Percentiles rank a stretch among this genome's conserved stretches.
These are phyloP conservation scores for Eubasilissa splendida DNA, from an alignment of 2,888 invertebrate genomes.

Conservation along the genomic window DNA sequence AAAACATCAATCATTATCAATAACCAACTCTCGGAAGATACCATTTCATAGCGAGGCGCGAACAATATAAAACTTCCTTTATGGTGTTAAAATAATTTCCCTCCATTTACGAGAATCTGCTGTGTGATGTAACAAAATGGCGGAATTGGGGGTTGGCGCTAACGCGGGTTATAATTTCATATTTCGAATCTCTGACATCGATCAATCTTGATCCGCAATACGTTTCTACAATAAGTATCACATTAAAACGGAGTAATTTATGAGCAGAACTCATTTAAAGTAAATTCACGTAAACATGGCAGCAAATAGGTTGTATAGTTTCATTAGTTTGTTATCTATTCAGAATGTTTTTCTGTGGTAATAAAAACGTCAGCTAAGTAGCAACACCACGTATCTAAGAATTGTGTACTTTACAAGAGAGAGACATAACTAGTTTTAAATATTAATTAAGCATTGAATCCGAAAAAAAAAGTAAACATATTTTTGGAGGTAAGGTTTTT, in stretches of 20 bases:
- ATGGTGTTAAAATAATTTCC: conserved; percentile 31
- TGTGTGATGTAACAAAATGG: conserved; percentile 3
- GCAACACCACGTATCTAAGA: too few species aligned
- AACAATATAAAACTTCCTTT: conserved; percentile 36
- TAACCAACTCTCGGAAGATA: not conserved
- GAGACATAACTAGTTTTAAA: too few species aligned
- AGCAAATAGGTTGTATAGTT: too few species aligned
- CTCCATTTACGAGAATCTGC: conserved; percentile 3
- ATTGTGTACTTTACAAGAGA: too few species aligned
- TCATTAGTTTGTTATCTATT: too few species aligned
- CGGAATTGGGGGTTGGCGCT: not conserved
- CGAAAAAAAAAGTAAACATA: too few species aligned
- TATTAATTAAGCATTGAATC: too few species aligned
- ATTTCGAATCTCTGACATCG: not conserved
- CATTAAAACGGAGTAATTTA: not conserved
- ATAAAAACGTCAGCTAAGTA: too few species aligned
- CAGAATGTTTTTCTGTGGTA: too few species aligned
- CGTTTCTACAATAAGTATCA: conserved; percentile 3
- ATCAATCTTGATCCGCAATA: conserved; percentile 30
- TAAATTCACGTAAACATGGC: too few species aligned
- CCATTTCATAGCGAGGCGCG: not conserved
- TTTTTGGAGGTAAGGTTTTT: too few species aligned
- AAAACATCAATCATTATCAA: conserved; percentile 24
- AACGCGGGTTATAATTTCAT: not conserved
- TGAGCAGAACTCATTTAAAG: too few species aligned